Evolutionary conservation across 1,140 invertebrate species (phyloP).

Genomic region (Lepidurus couesii): DNA sequence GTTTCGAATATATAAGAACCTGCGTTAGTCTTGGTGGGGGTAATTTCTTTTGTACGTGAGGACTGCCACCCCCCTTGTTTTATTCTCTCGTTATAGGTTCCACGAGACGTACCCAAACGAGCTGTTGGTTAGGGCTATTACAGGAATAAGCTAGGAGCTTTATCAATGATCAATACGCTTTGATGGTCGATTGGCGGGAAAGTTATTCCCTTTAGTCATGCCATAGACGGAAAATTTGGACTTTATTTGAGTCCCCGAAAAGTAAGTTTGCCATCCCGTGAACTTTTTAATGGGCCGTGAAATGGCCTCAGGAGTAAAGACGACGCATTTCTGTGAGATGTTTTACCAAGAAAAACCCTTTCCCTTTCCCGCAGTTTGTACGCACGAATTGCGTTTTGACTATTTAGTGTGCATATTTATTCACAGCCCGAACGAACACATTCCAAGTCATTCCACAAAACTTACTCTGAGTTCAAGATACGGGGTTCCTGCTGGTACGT

Average conservation of each 20-base stretch:
- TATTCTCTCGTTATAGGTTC: slow-evolving; percentile 9
- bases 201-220: neutral
- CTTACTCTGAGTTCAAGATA: too few relatives aligned
- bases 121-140: slow-evolving; percentile 1
- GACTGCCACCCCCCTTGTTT: neutral
- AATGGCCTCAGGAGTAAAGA: neutral
- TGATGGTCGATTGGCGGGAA: slow-evolving; percentile 17
- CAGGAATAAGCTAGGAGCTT: neutral
- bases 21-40: neutral
- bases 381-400: too few relatives aligned
- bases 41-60: slow-evolving; percentile 4
- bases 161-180: slow-evolving; percentile 19
- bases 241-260: neutral
- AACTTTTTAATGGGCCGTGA: neutral
- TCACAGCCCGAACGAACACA: too few relatives aligned
- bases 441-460: too few relatives aligned
- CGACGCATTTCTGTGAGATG: neutral
- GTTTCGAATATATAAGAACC: neutral
- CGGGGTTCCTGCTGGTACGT: too few relatives aligned
- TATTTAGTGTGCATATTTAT: too few relatives aligned
- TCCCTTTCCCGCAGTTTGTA: neutral
- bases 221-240: neutral
- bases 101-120: slow-evolving; percentile 2
- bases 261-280: neutral
- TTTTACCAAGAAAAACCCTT: neutral